These are phyloP conservation scores for Aphidius gifuensis DNA, from an alignment of 1,140 invertebrate species.

Conservation along the genomic window DNA sequence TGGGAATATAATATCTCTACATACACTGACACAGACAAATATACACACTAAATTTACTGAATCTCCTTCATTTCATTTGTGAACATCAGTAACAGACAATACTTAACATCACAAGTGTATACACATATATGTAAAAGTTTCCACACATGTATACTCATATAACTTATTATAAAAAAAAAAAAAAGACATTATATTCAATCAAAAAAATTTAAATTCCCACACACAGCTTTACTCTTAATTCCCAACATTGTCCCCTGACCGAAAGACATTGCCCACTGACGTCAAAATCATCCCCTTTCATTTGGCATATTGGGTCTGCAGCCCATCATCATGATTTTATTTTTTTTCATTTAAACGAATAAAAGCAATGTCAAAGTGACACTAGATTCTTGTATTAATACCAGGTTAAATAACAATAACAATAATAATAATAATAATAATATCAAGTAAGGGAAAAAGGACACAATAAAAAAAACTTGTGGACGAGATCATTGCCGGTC, in stretches of 20 bases:
- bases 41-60: background rate
- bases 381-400: no score
- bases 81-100: no score
- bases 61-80: background rate
- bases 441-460: no score
- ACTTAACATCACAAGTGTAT: background rate
- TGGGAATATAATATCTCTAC: conserved; percentile 1
- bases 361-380: background rate
- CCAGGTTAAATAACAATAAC: no score
- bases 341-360: background rate
- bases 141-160: background rate
- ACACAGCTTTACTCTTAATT: conserved; percentile 34
- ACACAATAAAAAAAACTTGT: no score
- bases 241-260: conserved; percentile 33
- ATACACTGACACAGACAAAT: no score
- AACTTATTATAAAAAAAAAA: conserved; percentile 22
- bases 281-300: conserved; percentile 4
- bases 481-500: no score
- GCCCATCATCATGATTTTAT: conserved; percentile 9
- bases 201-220: conserved; percentile 19
- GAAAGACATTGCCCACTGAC: background rate
- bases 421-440: no score
- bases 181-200: conserved; percentile 19
- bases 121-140: background rate
- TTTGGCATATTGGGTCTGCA: conserved; percentile 1